phyloP scores from a whole-genome alignment of 2,797 vertebrate genomes.

The Sebastolobus alascanus region DNA sequence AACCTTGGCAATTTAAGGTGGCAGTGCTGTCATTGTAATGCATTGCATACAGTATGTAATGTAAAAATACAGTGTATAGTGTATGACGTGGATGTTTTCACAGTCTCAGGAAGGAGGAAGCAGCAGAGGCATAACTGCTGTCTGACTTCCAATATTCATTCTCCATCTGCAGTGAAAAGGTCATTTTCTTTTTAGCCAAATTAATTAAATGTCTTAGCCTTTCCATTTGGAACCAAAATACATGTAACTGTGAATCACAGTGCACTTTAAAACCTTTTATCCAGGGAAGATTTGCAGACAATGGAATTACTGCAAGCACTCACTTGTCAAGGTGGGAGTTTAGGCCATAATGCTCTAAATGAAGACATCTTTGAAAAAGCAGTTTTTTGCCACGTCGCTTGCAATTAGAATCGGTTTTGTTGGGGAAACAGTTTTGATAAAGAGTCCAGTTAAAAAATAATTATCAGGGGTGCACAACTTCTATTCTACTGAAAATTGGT shows the following conservation, averaged over 20 bases:
- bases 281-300: neutral
- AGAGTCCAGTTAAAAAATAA: neutral
- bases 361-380: constrained; percentile 11
- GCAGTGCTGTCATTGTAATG: neutral
- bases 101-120: neutral
- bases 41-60: neutral
- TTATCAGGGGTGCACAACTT: neutral
- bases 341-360: neutral
- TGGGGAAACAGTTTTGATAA: neutral
- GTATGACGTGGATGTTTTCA: no score
- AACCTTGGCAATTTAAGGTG: neutral
- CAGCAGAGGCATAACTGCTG: neutral
- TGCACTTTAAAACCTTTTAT: constrained; percentile 44
- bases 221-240: neutral
- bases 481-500: neutral
- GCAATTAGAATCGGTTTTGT: neutral
- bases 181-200: constrained; percentile 5
- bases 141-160: neutral
- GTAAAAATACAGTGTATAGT: neutral
- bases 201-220: neutral
- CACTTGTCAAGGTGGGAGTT: neutral
- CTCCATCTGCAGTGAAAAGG: constrained; percentile 21
- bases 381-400: neutral
- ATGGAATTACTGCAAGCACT: neutral
- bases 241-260: constrained; percentile 18